phyloP scores from a whole-genome alignment of 2,888 invertebrate genomes.

The Drosophila nigricruria region DNA sequence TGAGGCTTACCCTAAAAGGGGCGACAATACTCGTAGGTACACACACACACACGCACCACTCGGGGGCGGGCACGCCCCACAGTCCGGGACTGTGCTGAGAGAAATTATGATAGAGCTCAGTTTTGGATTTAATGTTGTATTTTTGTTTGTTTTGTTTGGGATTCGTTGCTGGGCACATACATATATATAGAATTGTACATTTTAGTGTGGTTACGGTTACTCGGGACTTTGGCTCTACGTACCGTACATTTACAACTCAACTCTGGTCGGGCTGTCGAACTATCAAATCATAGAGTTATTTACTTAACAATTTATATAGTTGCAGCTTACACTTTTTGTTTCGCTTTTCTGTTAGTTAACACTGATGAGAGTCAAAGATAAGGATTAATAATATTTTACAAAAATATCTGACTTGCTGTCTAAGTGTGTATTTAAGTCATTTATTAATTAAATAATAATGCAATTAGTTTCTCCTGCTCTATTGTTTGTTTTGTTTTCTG shows the following conservation, averaged over 20 bases:
- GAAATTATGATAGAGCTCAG: slow-evolving; percentile 35
- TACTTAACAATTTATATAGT: slow-evolving; percentile 44
- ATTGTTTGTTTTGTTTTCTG: slow-evolving; percentile 25
- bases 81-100: slow-evolving; percentile 41
- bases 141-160: slow-evolving; percentile 15
- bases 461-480: slow-evolving; percentile 42
- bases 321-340: slow-evolving; percentile 43
- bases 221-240: slow-evolving; percentile 52
- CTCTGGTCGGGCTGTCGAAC: slow-evolving; percentile 44
- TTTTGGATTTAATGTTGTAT: slow-evolving; percentile 12
- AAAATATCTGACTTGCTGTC: slow-evolving; percentile 48
- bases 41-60: slow-evolving; percentile 7
- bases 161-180: slow-evolving; percentile 29
- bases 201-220: slow-evolving; percentile 34
- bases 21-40: slow-evolving; percentile 43
- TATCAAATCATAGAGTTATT: slow-evolving; percentile 44
- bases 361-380: slow-evolving; percentile 55
- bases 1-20: slow-evolving; percentile 72
- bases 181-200: slow-evolving; percentile 27
- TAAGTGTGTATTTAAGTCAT: slow-evolving; percentile 41
- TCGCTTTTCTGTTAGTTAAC: slow-evolving; percentile 45
- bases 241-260: slow-evolving; percentile 54
- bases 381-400: slow-evolving; percentile 57
- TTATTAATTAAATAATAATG: slow-evolving; percentile 62
- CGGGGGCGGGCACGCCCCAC: slow-evolving; percentile 21